These are phyloP conservation scores for Tichodroma muraria DNA, from an alignment of 2,113 vertebrate species.

Conservation along the genomic window DNA sequence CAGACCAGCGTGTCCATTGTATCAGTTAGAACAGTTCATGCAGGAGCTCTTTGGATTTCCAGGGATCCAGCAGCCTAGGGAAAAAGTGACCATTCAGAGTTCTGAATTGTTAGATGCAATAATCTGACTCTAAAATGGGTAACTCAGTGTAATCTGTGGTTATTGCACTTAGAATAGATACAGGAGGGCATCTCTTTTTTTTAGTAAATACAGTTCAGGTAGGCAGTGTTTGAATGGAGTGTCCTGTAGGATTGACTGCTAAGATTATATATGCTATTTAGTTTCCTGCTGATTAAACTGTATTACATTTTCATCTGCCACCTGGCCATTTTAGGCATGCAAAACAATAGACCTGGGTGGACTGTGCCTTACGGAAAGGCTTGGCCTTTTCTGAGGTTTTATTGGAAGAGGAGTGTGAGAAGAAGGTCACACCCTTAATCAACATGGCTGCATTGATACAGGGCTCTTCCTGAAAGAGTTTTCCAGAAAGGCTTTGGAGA, in stretches of 20 bases:
- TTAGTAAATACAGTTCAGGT: not conserved
- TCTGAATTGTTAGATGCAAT: not conserved
- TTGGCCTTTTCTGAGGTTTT: not conserved
- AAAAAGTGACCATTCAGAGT: not conserved
- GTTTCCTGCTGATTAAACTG: not conserved
- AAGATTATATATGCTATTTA: not conserved
- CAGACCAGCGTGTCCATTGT: rapidly evolving
- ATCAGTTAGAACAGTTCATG: not conserved
- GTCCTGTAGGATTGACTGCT: not conserved
- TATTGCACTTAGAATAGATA: not conserved
- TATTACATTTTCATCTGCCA: not conserved
- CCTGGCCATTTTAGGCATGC: not conserved
- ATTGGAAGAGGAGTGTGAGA: not conserved
- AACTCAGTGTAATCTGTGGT: not conserved
- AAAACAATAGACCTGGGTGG: not conserved
- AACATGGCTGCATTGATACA: not conserved
- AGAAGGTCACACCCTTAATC: not conserved
- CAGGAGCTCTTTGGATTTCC: not conserved
- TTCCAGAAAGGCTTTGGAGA: not conserved
- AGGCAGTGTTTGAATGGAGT: not conserved
- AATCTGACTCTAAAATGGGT: not conserved
- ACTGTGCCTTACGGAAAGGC: not conserved
- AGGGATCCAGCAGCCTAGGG: not conserved
- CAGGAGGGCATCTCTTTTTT: not conserved
- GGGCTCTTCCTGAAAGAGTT: not conserved